Base-by-base conservation (phyloP, 2,113 vertebrate species). In the Leucopsar rothschildi region DNA sequence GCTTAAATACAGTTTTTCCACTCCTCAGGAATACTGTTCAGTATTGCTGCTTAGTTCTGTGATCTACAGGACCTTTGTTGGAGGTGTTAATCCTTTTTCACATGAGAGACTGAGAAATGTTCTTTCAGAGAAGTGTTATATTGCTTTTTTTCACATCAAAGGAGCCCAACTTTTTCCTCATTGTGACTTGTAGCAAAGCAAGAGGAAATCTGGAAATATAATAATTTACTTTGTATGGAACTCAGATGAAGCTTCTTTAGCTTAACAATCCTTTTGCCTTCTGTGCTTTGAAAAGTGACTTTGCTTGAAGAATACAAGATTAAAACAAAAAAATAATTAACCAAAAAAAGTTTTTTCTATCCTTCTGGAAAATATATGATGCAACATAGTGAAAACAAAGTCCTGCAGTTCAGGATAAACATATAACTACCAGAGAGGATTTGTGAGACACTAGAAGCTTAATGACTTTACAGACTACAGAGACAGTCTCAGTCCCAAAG, bases 41-140 rank as follows among this genome's bases (percentile, higher is more conserved):
- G 98, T 64, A 90, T 82, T 93, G 95, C 96, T 98, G 96, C 97
- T 97, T 76, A 89, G 96, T 95, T 97, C 98, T 98, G 97, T 97
- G 97, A 97, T 98, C 98, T 92, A 86, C 96, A 91, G 88, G 97
- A 98, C 97, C 97, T 98, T 98, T 98, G 98, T 98, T 98, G 97
- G 97, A 98, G 97, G 98, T 98, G 97, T 97, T 98, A 98, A 98
- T 98, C 98, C 98, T 97, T 98, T 98, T 98, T 98, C 98, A 98
- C 98, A 98, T 97, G 98, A 98, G 98, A 98, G 98, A 97, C 97
- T 98, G 96, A 98, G 98, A 98, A 98, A 97, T 91, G 98, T 79
- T 97, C 98, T 98, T 98, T 98, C 97, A 98, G 97, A 96, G 95
- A 97, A 98, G 97, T 98, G 97, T 98, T 98, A 98, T 97, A 98